Percentiles rank a stretch among this genome's conserved stretches.
These are phyloP conservation scores for Leistus spinibarbis DNA, from an alignment of 2,888 invertebrate species.

Conservation along the genomic window DNA sequence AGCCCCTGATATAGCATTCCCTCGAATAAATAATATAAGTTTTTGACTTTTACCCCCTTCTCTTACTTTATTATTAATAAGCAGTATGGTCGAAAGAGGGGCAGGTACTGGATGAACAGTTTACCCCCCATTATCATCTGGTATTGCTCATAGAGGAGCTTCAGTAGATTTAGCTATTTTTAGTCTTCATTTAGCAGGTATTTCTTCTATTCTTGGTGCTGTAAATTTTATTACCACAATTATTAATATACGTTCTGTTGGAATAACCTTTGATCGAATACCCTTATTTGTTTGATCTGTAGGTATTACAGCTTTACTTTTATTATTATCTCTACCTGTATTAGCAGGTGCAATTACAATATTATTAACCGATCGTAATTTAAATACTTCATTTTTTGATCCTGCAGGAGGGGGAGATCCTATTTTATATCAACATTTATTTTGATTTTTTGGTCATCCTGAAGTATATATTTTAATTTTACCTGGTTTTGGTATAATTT, in stretches of 20 bases:
- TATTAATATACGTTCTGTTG: constrained; percentile 70
- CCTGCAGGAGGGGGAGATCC: constrained; percentile 81
- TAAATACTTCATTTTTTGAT: constrained; percentile 83
- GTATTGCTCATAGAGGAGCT: constrained; percentile 67
- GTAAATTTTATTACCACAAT: constrained; percentile 82
- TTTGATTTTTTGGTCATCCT: constrained; percentile 88
- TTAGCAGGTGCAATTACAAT: constrained; percentile 82
- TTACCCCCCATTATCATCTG: constrained; percentile 71
- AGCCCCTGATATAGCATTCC: constrained; percentile 81
- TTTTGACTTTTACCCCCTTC: constrained; percentile 80
- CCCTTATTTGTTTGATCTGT: constrained; percentile 78
- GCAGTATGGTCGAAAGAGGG: constrained; percentile 70
- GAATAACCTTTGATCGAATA: constrained; percentile 67
- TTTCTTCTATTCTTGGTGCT: constrained; percentile 75
- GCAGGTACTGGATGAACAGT: constrained; percentile 81
- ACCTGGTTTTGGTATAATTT: constrained; percentile 82
- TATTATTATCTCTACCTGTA: constrained; percentile 74
- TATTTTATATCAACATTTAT: constrained; percentile 81
- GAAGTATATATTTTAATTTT: constrained; percentile 88
- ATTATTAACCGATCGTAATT: constrained; percentile 77
- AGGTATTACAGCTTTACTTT: constrained; percentile 67
- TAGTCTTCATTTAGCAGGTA: constrained; percentile 75
- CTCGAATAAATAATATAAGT: constrained; percentile 84
- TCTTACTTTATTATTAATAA: constrained; percentile 67
- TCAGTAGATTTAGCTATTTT: constrained; percentile 80